Evolutionary conservation across 2,888 invertebrate genomes (phyloP).

Genomic region (Serripes groenlandicus): DNA sequence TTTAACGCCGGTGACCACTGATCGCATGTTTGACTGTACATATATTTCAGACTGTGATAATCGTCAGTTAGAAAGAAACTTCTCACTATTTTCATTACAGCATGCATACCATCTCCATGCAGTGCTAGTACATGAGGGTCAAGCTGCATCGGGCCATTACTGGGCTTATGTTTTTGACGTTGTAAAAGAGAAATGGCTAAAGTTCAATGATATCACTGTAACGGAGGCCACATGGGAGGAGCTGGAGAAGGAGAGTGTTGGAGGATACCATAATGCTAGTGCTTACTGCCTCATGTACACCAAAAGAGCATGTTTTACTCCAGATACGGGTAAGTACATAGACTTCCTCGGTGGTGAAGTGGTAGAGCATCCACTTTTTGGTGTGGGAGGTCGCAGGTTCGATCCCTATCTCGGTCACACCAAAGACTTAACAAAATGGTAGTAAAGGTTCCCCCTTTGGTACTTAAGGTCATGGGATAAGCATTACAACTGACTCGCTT

Average conservation of each 20-base stretch:
- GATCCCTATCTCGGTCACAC: no score
- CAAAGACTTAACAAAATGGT: no score
- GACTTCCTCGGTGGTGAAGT: no score
- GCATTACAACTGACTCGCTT: no score
- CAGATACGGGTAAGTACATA: slow-evolving; percentile 58
- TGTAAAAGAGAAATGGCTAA: slow-evolving; percentile 85
- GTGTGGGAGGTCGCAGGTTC: no score
- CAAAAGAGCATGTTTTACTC: slow-evolving; percentile 76
- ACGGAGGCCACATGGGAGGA: slow-evolving; percentile 87
- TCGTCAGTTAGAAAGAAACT: no score
- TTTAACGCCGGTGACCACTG: no score
- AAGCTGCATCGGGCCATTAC: slow-evolving; percentile 87
- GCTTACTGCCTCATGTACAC: slow-evolving; percentile 87
- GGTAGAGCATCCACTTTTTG: no score
- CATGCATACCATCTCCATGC: slow-evolving; percentile 87
- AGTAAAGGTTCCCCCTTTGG: no score
- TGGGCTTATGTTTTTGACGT: slow-evolving; percentile 87
- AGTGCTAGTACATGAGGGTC: slow-evolving; percentile 87
- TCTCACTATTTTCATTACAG: slow-evolving; percentile 71
- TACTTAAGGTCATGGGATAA: no score
- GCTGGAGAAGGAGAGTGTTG: slow-evolving; percentile 86
- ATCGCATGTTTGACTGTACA: no score
- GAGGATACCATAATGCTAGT: slow-evolving; percentile 87
- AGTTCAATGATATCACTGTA: slow-evolving; percentile 87
- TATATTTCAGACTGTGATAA: no score